Base-by-base conservation (phyloP, 2,888 invertebrate species). In the Lapara coniferarum region DNA sequence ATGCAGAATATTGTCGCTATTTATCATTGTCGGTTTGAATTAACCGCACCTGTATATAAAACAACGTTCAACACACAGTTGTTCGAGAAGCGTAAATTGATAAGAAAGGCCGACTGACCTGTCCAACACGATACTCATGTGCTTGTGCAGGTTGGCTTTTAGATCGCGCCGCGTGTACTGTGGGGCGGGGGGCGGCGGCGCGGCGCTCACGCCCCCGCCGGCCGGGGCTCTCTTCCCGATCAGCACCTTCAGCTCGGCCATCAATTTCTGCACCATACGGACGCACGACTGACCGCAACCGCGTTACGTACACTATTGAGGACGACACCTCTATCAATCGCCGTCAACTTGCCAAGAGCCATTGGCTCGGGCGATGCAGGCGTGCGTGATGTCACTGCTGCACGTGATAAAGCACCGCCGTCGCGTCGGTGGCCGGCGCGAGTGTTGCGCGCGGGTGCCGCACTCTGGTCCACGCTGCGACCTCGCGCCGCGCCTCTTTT, bases 91-190 rank as follows among this genome's bases (percentile, higher is more conserved):
- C n/a, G 16, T n/a, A 49, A 58, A 56, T 51, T 49, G 66, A 53
- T 51, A 68, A 68, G 49, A 70, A 69, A 68, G 46, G 46, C 71
- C 71, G 74, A 89, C 91, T 92, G 86, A 93, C 93, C 93, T 93
- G 93, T 93, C 93, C 75, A 94, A 85, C 75, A 94, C 94, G 75
- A 93, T 94, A 86, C 90, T 93, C 93, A 94, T 94, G 81, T 94
- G 94, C 76, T 90, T 89, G 80, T 94, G 91, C 55, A 94, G 89
- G 80, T 94, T 94, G 70, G 91, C 90, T 82, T 93, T 94, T 72
- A 94, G 90, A 77, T 94, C 94, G 74, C 89, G 84, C 55, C 94
- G 85, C 66, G 93, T 85, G 83, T 94, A 94, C 70, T 89, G 90
- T 71, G 89, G 92, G 70, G 79, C 78, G 74, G 70, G 75, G 71